Percentiles rank a stretch among this genome's conserved stretches.
Conservation (phyloP, 1,140 invertebrate species). For the Temnothorax curvispinosus region DNA sequence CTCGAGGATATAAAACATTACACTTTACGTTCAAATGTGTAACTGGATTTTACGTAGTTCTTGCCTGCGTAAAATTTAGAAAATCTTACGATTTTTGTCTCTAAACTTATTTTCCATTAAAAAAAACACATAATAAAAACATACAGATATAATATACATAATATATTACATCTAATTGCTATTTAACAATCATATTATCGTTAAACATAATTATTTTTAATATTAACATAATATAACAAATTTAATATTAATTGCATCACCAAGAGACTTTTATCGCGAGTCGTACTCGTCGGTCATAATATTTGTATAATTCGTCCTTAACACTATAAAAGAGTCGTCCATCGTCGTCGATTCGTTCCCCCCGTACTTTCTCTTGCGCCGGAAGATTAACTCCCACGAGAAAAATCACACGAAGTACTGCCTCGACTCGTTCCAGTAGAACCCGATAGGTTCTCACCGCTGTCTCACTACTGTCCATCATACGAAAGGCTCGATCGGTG, state of each 20-base stretch:
- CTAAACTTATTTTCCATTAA: background rate
- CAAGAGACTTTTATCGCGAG: constrained; percentile 29
- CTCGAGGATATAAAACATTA: background rate
- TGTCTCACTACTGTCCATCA: background rate
- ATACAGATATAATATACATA: constrained; percentile 1
- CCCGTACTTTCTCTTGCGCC: background rate
- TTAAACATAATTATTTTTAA: constrained; percentile 13
- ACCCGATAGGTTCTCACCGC: background rate
- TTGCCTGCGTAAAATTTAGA: constrained; percentile 12
- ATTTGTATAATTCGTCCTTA: constrained; percentile 24
- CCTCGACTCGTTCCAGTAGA: background rate
- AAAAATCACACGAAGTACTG: background rate
- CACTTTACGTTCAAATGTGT: background rate
- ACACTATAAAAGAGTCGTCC: background rate
- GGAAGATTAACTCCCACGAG: background rate
- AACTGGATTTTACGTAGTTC: background rate
- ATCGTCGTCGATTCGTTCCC: constrained; percentile 1
- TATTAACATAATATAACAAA: constrained; percentile 2
- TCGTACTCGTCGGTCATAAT: constrained; percentile 41
- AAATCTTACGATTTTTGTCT: background rate
- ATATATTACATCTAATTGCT: constrained; percentile 15
- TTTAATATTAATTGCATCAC: constrained; percentile 14
- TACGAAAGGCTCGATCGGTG: background rate
- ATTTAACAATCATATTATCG: background rate
- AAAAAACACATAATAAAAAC: background rate